Evolutionary conservation across 2,888 invertebrate species (phyloP).

Genomic region (Spodoptera exigua): DNA sequence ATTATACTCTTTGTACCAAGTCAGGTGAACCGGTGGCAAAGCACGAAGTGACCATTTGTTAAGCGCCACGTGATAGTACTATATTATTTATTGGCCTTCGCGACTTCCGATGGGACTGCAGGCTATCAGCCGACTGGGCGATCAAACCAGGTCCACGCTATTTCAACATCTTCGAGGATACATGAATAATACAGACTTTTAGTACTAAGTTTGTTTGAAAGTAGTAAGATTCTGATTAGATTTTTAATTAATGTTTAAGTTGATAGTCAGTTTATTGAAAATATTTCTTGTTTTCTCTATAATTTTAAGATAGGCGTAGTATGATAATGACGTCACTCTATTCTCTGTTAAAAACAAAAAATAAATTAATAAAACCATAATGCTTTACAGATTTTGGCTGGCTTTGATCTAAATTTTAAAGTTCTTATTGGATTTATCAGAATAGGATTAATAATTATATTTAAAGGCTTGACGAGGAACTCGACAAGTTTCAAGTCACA

Average conservation of each 20-base stretch:
- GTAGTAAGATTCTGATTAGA: conserved; percentile 17
- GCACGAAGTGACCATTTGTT: conserved; percentile 82
- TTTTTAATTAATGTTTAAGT: conserved; percentile 9
- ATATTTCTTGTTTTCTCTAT: too few species aligned
- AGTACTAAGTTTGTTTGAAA: conserved; percentile 8
- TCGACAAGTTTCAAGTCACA: too few species aligned
- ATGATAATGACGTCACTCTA: too few species aligned
- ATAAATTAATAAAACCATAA: too few species aligned
- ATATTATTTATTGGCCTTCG: conserved; percentile 78
- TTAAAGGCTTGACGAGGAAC: too few species aligned
- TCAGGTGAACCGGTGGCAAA: conserved; percentile 75
- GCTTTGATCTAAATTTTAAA: too few species aligned
- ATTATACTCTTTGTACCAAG: conserved; percentile 46
- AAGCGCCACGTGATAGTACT: conserved; percentile 81
- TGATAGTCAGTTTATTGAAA: conserved; percentile 4
- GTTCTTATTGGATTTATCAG: too few species aligned
- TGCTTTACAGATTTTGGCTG: too few species aligned
- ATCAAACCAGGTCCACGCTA: conserved; percentile 35
- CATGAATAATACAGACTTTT: conserved; percentile 42
- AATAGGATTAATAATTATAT: too few species aligned
- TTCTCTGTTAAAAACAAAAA: too few species aligned
- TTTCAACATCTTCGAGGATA: conserved; percentile 51
- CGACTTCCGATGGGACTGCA: conserved; percentile 65
- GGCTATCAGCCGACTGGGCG: conserved; percentile 22
- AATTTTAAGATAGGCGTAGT: too few species aligned